These are phyloP conservation scores for Sylvia atricapilla DNA, from an alignment of 2,113 vertebrate species.

Conservation along the genomic window DNA sequence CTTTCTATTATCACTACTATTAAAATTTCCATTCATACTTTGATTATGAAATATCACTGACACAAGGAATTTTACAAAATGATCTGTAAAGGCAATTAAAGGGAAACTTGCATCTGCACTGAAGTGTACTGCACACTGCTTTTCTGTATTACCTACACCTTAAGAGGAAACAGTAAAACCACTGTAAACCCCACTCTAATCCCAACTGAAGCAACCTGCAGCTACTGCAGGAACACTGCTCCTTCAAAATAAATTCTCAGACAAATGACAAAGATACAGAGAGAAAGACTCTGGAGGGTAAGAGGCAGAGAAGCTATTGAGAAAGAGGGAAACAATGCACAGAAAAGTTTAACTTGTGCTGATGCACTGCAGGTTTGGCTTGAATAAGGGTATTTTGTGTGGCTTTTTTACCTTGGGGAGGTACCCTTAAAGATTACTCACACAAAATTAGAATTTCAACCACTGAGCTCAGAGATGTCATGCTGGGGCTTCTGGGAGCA, in stretches of 20 bases:
- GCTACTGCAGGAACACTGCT: background rate
- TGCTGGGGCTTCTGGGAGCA: background rate
- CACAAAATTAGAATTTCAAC: background rate
- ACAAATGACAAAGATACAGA: background rate
- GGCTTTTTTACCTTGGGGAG: background rate
- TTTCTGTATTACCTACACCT: background rate
- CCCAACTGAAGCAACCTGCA: background rate
- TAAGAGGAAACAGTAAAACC: background rate
- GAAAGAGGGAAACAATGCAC: background rate
- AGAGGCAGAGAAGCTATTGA: background rate
- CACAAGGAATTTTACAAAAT: background rate
- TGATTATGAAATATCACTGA: background rate
- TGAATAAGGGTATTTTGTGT: background rate
- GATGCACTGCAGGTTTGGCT: background rate
- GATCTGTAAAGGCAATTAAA: background rate
- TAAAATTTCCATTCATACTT: background rate
- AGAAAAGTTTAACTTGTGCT: background rate
- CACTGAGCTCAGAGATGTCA: background rate
- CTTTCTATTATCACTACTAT: background rate
- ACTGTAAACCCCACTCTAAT: background rate
- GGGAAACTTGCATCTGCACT: background rate
- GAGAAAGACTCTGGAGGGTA: background rate
- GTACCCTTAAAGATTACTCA: background rate
- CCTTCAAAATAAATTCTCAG: background rate
- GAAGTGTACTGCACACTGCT: background rate